phyloP scores from a whole-genome alignment of 2,113 vertebrate genomes.

The Bubo bubo region DNA sequence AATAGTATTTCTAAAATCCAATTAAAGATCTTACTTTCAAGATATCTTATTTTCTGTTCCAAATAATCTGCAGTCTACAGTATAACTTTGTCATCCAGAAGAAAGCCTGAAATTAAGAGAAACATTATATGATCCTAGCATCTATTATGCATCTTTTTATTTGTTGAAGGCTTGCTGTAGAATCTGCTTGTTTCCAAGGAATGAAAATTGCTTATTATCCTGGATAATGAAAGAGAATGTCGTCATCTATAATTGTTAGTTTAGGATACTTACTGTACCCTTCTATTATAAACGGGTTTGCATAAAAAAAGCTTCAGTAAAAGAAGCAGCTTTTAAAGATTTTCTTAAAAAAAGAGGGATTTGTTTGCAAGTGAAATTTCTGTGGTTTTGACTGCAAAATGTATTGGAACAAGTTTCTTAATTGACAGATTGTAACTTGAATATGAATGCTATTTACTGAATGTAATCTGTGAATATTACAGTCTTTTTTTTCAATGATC shows the following conservation, averaged over 20 bases:
- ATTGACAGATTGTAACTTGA: not conserved
- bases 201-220: slow-evolving; percentile 65
- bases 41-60: slow-evolving; percentile 13
- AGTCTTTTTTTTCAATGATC: not conserved
- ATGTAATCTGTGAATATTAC: not conserved
- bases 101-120: slow-evolving; percentile 23
- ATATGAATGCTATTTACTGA: not conserved
- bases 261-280: slow-evolving; percentile 15
- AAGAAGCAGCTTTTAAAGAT: slow-evolving; percentile 20
- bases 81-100: slow-evolving; percentile 13
- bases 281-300: slow-evolving; percentile 36
- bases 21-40: not conserved
- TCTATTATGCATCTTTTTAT: slow-evolving; percentile 25
- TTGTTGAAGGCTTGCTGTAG: slow-evolving; percentile 19
- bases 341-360: not conserved
- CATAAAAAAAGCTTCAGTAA: not conserved
- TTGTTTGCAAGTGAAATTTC: not conserved
- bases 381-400: not conserved
- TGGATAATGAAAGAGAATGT: slow-evolving; percentile 41
- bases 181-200: slow-evolving; percentile 49
- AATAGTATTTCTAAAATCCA: slow-evolving; percentile 25
- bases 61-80: not conserved
- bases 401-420: not conserved
- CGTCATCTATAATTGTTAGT: slow-evolving; percentile 53
- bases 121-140: not conserved